phyloP scores from a whole-genome alignment of 2,888 invertebrate species.

The Tiphia femorata region DNA sequence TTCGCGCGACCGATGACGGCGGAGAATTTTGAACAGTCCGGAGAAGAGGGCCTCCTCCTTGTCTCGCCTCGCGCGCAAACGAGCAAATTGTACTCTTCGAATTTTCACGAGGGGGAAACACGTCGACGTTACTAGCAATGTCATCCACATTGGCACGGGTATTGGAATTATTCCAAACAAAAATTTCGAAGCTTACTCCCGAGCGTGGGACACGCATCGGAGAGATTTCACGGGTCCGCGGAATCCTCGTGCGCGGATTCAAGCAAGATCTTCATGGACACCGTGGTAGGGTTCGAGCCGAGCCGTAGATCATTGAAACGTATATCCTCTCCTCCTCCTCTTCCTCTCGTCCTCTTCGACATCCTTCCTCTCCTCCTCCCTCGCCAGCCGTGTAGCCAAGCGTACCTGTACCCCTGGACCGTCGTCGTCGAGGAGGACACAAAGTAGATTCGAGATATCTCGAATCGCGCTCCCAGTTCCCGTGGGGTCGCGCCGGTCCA shows the following conservation, averaged over 20 bases:
- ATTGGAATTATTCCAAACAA: not conserved
- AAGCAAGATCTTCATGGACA: constrained; percentile 1
- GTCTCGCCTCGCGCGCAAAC: too few relatives aligned
- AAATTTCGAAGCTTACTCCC: not conserved
- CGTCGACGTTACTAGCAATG: too few relatives aligned
- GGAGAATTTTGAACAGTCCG: too few relatives aligned
- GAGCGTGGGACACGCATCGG: not conserved
- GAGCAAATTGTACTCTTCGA: too few relatives aligned
- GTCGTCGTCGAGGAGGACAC: constrained; percentile 57
- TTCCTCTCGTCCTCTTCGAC: too few relatives aligned
- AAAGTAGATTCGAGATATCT: constrained; percentile 63
- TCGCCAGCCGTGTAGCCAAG: constrained; percentile 39
- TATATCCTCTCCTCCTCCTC: too few relatives aligned
- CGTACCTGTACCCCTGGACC: constrained; percentile 38
- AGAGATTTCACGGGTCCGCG: constrained; percentile 21
- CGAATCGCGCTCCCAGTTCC: constrained; percentile 57
- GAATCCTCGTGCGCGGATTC: constrained; percentile 21
- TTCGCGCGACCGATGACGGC: too few relatives aligned
- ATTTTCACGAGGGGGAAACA: too few relatives aligned
- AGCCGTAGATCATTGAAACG: constrained; percentile 60
- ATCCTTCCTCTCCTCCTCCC: too few relatives aligned
- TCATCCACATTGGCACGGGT: too few relatives aligned
- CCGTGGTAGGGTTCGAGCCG: constrained; percentile 28
- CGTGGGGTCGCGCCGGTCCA: constrained; percentile 53
- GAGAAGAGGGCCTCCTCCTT: too few relatives aligned